A percentile compares a stretch with the other conserved stretches of the same genome.
phyloP scores from a whole-genome alignment of 2,888 invertebrate species.

The Agrochola circellaris region DNA sequence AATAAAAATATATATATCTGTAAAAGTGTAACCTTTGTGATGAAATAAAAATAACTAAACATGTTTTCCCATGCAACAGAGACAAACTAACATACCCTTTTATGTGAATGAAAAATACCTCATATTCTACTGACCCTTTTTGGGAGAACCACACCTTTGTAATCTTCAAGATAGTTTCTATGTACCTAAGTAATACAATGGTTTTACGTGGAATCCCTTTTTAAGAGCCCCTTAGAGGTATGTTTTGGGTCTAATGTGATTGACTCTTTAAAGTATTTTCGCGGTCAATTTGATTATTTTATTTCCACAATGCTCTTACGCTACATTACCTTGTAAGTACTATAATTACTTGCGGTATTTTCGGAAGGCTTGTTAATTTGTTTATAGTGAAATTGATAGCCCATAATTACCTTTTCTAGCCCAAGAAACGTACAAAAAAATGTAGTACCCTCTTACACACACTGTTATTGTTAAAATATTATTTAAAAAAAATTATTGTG shows the following conservation, averaged over 20 bases:
- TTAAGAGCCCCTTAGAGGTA: constrained; percentile 28
- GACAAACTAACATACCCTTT: constrained; percentile 3
- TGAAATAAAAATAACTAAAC: neutral
- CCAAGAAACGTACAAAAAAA: too few species aligned
- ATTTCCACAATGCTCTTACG: constrained; percentile 30
- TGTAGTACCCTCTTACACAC: too few species aligned
- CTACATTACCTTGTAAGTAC: constrained; percentile 23
- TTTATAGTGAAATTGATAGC: neutral
- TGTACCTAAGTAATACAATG: constrained; percentile 50
- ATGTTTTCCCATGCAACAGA: neutral
- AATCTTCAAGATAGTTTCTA: constrained; percentile 43
- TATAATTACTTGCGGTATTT: constrained; percentile 17
- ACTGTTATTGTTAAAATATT: too few species aligned
- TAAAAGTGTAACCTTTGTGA: too few species aligned
- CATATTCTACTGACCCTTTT: constrained; percentile 20
- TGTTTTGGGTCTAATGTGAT: constrained; percentile 56
- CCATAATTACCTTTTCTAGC: neutral
- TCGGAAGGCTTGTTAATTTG: neutral
- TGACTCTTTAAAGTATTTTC: constrained; percentile 43
- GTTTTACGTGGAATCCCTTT: constrained; percentile 50
- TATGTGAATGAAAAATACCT: constrained; percentile 38
- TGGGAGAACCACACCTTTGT: constrained; percentile 27
- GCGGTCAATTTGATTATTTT: constrained; percentile 56
- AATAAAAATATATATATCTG: too few species aligned
- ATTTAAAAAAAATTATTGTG: too few species aligned